Evolutionary conservation across 2,113 vertebrate genomes (phyloP).

Genomic region (Sminthopsis crassicaudata): DNA sequence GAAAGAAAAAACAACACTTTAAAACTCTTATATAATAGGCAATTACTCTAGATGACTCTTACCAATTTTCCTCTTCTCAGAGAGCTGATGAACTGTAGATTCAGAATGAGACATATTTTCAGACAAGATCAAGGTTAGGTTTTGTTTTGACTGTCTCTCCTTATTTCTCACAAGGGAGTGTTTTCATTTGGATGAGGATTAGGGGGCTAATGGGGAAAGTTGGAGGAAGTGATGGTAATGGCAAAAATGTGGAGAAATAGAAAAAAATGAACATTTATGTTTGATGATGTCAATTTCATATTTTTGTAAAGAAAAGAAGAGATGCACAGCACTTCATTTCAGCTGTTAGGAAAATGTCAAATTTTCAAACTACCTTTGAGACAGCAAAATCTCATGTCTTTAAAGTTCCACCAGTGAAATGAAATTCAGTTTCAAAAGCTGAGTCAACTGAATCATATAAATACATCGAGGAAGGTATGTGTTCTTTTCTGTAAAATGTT

Average conservation of each 20-base stretch:
- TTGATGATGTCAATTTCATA: not conserved
- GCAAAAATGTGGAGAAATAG: not conserved
- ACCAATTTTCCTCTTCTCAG: not conserved
- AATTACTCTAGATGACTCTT: not conserved
- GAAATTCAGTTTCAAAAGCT: not conserved
- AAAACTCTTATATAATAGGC: not conserved
- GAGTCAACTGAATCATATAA: not conserved
- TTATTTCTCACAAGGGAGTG: not conserved
- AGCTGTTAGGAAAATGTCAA: not conserved
- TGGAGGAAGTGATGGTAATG: not conserved
- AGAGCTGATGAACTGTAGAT: not conserved
- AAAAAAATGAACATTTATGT: not conserved
- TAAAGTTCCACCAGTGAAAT: not conserved
- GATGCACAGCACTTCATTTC: not conserved
- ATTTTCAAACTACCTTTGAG: not conserved
- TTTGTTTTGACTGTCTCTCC: not conserved
- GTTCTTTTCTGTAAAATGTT: not conserved
- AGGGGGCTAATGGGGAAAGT: not conserved
- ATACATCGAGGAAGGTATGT: not conserved
- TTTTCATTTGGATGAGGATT: not conserved
- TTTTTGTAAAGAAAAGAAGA: not conserved
- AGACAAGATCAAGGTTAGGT: not conserved
- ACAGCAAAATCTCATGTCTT: not conserved
- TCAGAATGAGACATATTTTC: not conserved
- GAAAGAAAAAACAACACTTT: not conserved